Base-by-base conservation (phyloP, 1,140 invertebrate genomes). In the Pteromalus puparum region DNA sequence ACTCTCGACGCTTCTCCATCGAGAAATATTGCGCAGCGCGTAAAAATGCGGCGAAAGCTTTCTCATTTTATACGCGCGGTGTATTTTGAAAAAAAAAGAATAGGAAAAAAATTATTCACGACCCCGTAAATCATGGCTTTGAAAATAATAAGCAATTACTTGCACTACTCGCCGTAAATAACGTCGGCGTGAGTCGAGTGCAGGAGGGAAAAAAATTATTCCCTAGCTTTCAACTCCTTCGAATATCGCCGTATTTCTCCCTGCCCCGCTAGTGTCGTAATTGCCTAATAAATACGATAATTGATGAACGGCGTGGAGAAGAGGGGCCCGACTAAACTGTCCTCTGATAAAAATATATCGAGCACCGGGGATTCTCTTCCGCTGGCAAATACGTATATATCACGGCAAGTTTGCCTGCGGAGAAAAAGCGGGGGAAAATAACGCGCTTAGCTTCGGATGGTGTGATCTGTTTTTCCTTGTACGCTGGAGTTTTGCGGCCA, bases 211-310 rank as follows among this genome's bases (percentile, higher is more conserved):
- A 61, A 21, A n/a, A 61, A 42, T 42, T 42, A 42, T n/a, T 61
- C 21, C 21, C 53, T 6, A 15, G 53, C 53, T 61, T 61, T 61
- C 53, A 61, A 61, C 53, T 61, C 53, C 53, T 61, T 61, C 53
- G 53, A n/a, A n/a, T 61, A 61, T 61, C 53, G 53, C 21, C 15
- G 53, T 61, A 61, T 61, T 61, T 61, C 21, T n/a, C 53, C 48
- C 18, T 18, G 21, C 3, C 15, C 18, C 18, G n/a, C n/a, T n/a
- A n/a, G n/a, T n/a, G n/a, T n/a, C n/a, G 18, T 77, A 77, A 77
- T 48, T 48, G 53, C 46, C 48, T 77, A 61, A 77, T 77, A 48
- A 77, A 80, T 80, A 70, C 65, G 30, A 70, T 42, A 68, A 80
- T 80, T 68, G 65, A 80, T 24, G 78, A 80, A 68, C 34, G 65